Percentiles rank a stretch among this genome's conserved stretches.
Conservation (phyloP, 2,797 vertebrate species). For the Erpetoichthys calabaricus region DNA sequence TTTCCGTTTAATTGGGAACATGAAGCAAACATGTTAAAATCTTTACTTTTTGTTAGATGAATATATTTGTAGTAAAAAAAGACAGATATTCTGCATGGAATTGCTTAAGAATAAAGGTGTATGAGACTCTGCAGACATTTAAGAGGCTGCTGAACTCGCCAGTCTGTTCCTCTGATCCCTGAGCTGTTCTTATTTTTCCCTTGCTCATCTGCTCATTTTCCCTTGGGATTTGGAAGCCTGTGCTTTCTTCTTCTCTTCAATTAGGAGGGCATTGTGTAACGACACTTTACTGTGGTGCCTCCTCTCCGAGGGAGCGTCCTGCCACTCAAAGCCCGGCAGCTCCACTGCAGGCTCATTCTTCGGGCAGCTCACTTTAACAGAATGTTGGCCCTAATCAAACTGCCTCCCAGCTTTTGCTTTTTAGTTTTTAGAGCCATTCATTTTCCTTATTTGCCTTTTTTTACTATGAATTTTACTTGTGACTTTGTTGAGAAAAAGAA, state of each 20-base stretch:
- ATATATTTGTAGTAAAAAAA: too few species aligned
- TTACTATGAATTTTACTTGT: neutral
- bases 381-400: slow-evolving; percentile 13
- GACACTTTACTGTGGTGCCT: neutral
- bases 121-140: too few species aligned
- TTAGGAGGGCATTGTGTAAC: slow-evolving; percentile 21
- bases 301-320: neutral
- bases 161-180: too few species aligned
- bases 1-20: too few species aligned
- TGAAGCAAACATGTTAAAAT: too few species aligned
- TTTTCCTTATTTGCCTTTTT: neutral
- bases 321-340: slow-evolving; percentile 10
- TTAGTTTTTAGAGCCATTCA: neutral
- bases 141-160: too few species aligned
- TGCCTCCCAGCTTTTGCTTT: neutral
- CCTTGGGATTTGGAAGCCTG: slow-evolving; percentile 2
- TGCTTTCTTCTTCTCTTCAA: slow-evolving; percentile 12
- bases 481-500: too few species aligned
- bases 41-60: too few species aligned
- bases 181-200: too few species aligned
- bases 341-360: slow-evolving; percentile 14
- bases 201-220: too few species aligned
- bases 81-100: too few species aligned
- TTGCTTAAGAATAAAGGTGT: too few species aligned
- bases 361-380: slow-evolving; percentile 6